phyloP scores from a whole-genome alignment of 2,797 vertebrate species.

The Otolemur crassicaudatus region DNA sequence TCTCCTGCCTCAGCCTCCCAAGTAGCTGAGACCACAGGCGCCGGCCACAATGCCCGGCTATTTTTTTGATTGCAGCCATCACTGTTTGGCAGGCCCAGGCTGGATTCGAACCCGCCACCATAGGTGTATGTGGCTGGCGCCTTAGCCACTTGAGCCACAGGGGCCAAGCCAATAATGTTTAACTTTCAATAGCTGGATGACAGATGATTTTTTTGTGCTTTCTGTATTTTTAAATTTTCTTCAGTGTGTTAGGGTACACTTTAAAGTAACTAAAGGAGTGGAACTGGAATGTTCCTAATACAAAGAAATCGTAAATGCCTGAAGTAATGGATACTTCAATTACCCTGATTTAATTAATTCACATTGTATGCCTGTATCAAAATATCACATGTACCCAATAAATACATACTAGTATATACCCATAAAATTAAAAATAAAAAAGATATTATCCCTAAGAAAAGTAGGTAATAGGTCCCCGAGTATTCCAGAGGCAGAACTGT shows the following conservation, averaged over 20 bases:
- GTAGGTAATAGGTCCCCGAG: not conserved
- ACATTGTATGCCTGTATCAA: not conserved
- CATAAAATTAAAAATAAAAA: not conserved
- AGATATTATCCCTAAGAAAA: not conserved
- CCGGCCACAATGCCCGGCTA: no score
- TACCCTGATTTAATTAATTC: not conserved
- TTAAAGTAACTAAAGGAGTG: no score
- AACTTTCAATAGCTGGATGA: not conserved
- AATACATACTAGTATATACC: not conserved
- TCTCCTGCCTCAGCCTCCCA: no score
- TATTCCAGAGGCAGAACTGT: not conserved
- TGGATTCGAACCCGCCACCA: no score
- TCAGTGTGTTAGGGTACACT: not conserved
- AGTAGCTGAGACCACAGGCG: no score
- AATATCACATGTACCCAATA: not conserved
- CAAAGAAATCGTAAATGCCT: no score
- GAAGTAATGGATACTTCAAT: not conserved
- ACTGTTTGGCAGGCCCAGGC: no score
- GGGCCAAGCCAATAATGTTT: not conserved
- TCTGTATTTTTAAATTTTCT: constrained; percentile 38
- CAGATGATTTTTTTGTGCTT: constrained; percentile 10
- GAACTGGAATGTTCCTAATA: no score
- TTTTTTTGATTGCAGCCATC: no score
- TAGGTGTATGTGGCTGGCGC: no score
- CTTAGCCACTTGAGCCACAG: no score